phyloP scores from a whole-genome alignment of 2,113 vertebrate genomes.

The Chamaea fasciata region DNA sequence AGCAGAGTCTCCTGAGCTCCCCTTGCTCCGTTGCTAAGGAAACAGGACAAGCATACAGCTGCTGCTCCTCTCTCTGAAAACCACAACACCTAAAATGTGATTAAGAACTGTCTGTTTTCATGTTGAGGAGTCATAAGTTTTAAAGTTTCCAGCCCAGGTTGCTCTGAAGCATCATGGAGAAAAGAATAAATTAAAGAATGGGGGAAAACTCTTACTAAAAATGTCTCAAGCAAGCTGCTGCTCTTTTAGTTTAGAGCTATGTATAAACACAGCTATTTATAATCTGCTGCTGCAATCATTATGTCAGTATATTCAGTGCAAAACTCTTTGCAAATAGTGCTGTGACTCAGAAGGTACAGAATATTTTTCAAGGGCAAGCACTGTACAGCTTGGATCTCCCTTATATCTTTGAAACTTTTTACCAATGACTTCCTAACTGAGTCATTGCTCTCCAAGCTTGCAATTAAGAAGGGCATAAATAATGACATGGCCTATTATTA shows the following conservation, averaged over 20 bases:
- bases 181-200: conserved; percentile 23
- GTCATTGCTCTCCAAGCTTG: not conserved
- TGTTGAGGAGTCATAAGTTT: conserved; percentile 30
- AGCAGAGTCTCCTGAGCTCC: conserved; percentile 18
- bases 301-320: conserved; percentile 16
- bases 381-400: not conserved
- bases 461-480: not conserved
- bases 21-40: conserved; percentile 60
- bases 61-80: not conserved
- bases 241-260: conserved; percentile 40
- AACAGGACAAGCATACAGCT: conserved; percentile 17
- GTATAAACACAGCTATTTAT: conserved; percentile 52
- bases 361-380: conserved; percentile 7
- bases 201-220: conserved; percentile 1
- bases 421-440: too few relatives aligned
- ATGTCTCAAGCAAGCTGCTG: conserved; percentile 8
- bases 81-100: conserved; percentile 12
- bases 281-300: conserved; percentile 42
- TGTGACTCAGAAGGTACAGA: conserved; percentile 26
- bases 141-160: not conserved
- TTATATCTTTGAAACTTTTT: not conserved
- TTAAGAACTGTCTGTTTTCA: conserved; percentile 39
- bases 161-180: conserved; percentile 21
- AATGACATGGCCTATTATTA: not conserved
- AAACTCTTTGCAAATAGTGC: conserved; percentile 11